phyloP scores from a whole-genome alignment of 2,888 invertebrate species.

The Troides oblongomaculatus region DNA sequence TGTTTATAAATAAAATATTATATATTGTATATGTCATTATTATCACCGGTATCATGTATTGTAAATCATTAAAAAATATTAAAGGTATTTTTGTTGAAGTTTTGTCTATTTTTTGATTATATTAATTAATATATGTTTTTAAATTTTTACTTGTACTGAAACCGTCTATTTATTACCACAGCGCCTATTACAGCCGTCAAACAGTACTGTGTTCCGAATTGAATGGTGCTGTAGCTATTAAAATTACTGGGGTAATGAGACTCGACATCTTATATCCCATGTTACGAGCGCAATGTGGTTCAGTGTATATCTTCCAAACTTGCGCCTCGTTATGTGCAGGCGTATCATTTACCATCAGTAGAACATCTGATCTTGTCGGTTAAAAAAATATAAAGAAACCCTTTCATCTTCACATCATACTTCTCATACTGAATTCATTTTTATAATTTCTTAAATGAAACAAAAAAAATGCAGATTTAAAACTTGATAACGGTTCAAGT shows the following conservation, averaged over 20 bases:
- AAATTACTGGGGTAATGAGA: too few species aligned
- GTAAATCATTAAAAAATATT: slow-evolving; percentile 35
- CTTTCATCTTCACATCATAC: slow-evolving; percentile 24
- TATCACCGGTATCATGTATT: slow-evolving; percentile 29
- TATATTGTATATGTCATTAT: slow-evolving; percentile 5
- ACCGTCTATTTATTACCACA: too few species aligned
- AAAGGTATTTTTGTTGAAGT: slow-evolving; percentile 43
- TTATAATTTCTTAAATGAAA: background rate
- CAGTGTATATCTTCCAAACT: too few species aligned
- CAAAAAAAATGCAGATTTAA: background rate
- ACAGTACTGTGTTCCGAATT: too few species aligned
- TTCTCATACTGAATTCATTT: background rate
- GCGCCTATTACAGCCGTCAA: too few species aligned
- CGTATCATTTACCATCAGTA: too few species aligned
- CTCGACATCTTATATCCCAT: too few species aligned
- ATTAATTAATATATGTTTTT: slow-evolving; percentile 39
- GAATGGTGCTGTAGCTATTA: too few species aligned
- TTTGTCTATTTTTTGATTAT: slow-evolving; percentile 53
- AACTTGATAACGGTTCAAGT: slow-evolving; percentile 3
- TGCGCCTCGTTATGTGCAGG: too few species aligned
- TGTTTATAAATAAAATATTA: slow-evolving; percentile 10
- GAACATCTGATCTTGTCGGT: too few species aligned
- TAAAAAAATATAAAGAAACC: slow-evolving; percentile 14
- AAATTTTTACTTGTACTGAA: slow-evolving; percentile 31
- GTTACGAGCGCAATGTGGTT: too few species aligned